Evolutionary conservation across 2,113 vertebrate genomes (phyloP).

Genomic region (Burhinus bistriatus): DNA sequence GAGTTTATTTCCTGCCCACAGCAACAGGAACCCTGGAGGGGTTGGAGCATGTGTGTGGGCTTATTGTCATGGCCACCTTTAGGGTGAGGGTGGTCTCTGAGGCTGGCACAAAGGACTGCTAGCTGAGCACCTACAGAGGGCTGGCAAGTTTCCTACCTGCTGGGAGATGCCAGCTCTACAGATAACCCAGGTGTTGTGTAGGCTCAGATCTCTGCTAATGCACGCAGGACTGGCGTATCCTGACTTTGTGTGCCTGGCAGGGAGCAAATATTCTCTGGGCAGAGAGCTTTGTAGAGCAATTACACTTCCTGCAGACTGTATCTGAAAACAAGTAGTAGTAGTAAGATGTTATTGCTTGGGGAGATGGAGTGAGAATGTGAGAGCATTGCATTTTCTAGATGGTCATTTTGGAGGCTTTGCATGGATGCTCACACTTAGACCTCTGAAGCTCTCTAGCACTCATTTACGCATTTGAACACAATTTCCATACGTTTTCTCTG

Average conservation of each 20-base stretch:
- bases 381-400: not conserved
- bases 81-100: not conserved
- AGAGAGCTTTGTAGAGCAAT: not conserved
- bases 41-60: not conserved
- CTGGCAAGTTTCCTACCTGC: not conserved
- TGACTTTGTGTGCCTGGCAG: not conserved
- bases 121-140: not conserved
- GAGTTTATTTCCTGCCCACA: not conserved
- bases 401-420: not conserved
- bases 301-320: not conserved
- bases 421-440: not conserved
- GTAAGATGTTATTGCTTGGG: not conserved
- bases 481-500: slow-evolving; percentile 57
- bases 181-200: not conserved
- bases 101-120: not conserved
- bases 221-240: fast-evolving
- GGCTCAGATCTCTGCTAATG: not conserved
- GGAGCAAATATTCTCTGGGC: not conserved
- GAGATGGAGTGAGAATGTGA: not conserved
- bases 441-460: not conserved
- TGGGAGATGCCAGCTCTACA: not conserved
- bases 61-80: not conserved
- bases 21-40: fast-evolving
- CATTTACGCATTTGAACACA: slow-evolving; percentile 15
- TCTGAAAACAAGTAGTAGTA: not conserved